Percentiles rank a stretch among this genome's conserved stretches.
Evolutionary conservation across 2,797 vertebrate genomes (phyloP).

Genomic region (Alauda arvensis): DNA sequence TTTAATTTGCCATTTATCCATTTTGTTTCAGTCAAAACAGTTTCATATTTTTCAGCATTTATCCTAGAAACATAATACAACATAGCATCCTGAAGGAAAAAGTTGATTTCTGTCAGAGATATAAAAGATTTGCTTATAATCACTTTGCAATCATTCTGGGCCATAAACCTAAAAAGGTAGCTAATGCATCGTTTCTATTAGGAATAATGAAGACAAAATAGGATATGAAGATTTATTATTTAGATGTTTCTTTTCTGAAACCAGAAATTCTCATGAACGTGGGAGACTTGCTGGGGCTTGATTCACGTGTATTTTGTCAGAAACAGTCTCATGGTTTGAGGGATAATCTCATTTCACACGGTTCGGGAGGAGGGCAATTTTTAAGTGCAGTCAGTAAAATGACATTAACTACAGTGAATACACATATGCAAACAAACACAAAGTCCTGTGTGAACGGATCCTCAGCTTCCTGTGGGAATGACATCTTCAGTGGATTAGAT

Average conservation of each 20-base stretch:
- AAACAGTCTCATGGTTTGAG: constrained; percentile 1
- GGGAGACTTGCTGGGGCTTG: neutral
- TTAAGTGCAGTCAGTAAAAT: constrained; percentile 41
- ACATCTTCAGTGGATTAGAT: constrained; percentile 14
- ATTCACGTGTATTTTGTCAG: neutral
- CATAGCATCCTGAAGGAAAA: neutral
- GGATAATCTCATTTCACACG: constrained; percentile 38
- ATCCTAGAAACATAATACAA: neutral
- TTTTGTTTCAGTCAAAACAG: neutral
- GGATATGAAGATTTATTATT: neutral
- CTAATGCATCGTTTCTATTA: neutral
- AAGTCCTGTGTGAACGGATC: constrained; percentile 52
- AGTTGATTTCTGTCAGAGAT: neutral
- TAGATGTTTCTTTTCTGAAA: neutral
- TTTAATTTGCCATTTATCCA: neutral
- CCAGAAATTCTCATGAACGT: neutral
- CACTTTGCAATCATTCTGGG: neutral
- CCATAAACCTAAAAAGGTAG: neutral
- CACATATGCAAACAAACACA: constrained; percentile 19
- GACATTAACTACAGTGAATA: constrained; percentile 36
- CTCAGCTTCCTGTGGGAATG: constrained; percentile 43
- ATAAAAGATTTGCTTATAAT: neutral
- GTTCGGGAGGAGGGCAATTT: neutral
- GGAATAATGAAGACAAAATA: neutral
- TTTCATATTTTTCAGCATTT: neutral